Evolutionary conservation across 2,888 invertebrate species (phyloP).

Genomic region (Morpho deidamia): DNA sequence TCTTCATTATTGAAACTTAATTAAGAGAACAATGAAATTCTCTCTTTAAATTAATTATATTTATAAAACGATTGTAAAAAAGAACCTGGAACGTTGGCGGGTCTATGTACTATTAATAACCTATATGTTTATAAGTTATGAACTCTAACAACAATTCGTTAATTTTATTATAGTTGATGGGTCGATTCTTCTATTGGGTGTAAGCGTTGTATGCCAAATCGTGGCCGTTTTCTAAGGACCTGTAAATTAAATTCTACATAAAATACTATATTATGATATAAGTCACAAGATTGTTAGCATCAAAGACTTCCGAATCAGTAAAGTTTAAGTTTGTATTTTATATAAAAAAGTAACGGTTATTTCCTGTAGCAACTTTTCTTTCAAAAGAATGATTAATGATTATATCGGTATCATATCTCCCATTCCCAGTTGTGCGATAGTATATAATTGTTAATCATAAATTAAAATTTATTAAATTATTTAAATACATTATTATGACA

Average conservation of each 20-base stretch:
- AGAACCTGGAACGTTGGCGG: constrained; percentile 21
- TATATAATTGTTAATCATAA: too few species aligned
- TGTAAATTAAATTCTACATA: constrained; percentile 33
- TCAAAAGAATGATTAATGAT: too few species aligned
- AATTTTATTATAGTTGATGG: constrained; percentile 38
- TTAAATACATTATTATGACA: too few species aligned
- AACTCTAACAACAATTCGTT: constrained; percentile 11
- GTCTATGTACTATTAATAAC: constrained; percentile 24
- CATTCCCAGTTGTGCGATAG: too few species aligned
- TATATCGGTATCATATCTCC: too few species aligned
- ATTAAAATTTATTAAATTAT: too few species aligned
- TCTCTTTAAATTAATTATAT: constrained; percentile 9
- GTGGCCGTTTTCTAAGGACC: constrained; percentile 70
- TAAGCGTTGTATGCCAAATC: constrained; percentile 81
- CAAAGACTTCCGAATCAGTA: too few species aligned
- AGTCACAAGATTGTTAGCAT: too few species aligned
- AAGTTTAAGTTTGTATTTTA: too few species aligned
- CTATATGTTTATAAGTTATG: constrained; percentile 16
- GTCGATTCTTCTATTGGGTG: constrained; percentile 51
- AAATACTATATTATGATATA: not conserved
- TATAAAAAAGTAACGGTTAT: too few species aligned
- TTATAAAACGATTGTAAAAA: constrained; percentile 16
- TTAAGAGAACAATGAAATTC: not conserved
- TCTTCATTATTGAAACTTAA: not conserved
- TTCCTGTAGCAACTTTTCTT: too few species aligned